Base-by-base conservation (phyloP, 2,113 vertebrate species). In the Ammodytes marinus region DNA sequence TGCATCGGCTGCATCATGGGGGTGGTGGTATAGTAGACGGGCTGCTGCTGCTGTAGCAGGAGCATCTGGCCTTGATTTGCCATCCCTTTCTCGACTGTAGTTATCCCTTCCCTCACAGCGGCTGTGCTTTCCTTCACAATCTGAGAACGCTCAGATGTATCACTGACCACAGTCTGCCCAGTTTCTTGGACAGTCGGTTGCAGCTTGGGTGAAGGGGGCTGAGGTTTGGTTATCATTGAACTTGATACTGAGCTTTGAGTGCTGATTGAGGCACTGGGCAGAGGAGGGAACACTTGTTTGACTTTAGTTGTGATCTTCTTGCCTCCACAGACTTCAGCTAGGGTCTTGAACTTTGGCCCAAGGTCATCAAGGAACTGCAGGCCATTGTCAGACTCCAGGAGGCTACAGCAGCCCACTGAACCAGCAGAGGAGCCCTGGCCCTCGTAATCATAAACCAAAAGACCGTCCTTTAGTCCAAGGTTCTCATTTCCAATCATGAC, bases 381-480 rank as follows among this genome's bases (percentile, higher is more conserved):
- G 8, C 97, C 96, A 67, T 94, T 74, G 15, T 96, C 95, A 77
- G 95, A 94, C 60, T 96, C 96, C 50, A 97, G 95, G 84, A 97
- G 94, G 86, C 96, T 97, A 89, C 96, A 96, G 80, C 94, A 95
- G 15, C 95, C 96, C 39, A 97, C 47, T 0, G 97, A 98, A 50
- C 95, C 96, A 59, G 95, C 94, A 3, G 93, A 90, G 12, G 95
- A 96, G 13, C 93, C 95, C 0, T 91, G 54, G 40, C 97, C 97
- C 85, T 99, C 97, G 0, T 95, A 93, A 37, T 95, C 92, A 10
- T 96, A 97, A 99, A 95, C 91, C 70, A 97, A 63, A 43, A 96
- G 54, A 77, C 86, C 89, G 17, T 98, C 96, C 8, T 97, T 93
- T 5, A 50, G 72, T 2, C 2, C 59, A 35, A 63, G 35, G 17